Conservation (phyloP, 2,113 vertebrate species). For the Takifugu bimaculatus region DNA sequence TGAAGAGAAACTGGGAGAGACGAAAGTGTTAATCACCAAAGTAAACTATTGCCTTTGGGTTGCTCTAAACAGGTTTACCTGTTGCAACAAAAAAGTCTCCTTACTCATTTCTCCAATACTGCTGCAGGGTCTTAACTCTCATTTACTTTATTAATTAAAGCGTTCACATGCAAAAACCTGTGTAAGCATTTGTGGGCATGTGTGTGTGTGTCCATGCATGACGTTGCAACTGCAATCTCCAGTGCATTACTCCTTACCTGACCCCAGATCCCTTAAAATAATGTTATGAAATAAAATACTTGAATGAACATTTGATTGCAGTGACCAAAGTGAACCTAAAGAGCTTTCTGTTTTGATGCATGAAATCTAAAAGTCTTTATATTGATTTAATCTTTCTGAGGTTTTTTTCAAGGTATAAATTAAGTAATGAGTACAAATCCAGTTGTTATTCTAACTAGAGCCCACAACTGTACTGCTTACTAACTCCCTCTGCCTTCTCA, state of each 20-base stretch:
- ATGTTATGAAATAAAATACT: conserved; percentile 4
- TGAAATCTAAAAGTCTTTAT: too few relatives aligned
- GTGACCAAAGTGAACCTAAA: conserved; percentile 15
- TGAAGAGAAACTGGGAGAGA: neutral
- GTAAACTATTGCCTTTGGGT: conserved; percentile 53
- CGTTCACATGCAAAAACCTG: conserved; percentile 24
- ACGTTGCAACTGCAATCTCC: neutral
- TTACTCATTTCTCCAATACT: conserved; percentile 45
- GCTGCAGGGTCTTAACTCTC: conserved; percentile 46
- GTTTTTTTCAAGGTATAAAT: too few relatives aligned
- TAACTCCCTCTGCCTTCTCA: neutral
- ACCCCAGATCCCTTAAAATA: too few relatives aligned
- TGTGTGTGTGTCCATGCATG: neutral
- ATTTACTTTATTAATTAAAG: conserved; percentile 59
- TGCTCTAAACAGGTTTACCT: conserved; percentile 72
- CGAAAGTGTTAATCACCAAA: conserved; percentile 28
- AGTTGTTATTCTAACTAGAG: neutral
- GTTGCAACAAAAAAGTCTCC: conserved; percentile 55
- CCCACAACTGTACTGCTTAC: conserved; percentile 2
- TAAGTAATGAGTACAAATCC: too few relatives aligned
- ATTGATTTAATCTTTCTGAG: too few relatives aligned
- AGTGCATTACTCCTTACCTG: neutral
- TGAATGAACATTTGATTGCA: conserved; percentile 10
- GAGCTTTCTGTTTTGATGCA: conserved; percentile 10
- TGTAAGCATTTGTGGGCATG: conserved; percentile 6